Evolutionary conservation across 2,888 invertebrate genomes (phyloP).

Genomic region (Mythimna vitellina): DNA sequence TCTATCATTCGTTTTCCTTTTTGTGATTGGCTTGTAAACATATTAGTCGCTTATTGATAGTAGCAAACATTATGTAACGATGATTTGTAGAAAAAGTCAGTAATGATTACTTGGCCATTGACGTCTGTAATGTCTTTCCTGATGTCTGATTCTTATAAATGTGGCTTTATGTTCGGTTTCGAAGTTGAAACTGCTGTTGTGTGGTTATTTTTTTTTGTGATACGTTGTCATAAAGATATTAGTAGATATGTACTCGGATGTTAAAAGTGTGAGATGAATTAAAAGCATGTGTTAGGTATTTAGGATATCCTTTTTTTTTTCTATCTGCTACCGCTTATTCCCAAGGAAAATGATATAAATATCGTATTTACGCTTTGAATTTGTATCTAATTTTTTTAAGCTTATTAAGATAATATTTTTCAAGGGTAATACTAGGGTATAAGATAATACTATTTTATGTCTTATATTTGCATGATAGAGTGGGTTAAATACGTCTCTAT

Average conservation of each 20-base stretch:
- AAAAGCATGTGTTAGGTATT: no score
- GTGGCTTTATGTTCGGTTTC: neutral
- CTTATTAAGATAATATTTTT: no score
- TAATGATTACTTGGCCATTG: conserved; percentile 33
- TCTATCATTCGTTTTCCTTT: conserved; percentile 75
- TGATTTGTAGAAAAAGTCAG: conserved; percentile 54
- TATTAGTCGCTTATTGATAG: conserved; percentile 51
- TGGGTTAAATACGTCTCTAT: no score
- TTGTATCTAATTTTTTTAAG: no score
- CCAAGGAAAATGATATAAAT: no score
- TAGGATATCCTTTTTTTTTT: no score
- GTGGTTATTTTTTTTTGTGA: neutral
- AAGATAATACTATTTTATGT: no score
- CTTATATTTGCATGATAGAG: no score
- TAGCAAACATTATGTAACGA: conserved; percentile 53
- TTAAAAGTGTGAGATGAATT: neutral
- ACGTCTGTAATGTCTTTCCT: conserved; percentile 43
- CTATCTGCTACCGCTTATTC: no score
- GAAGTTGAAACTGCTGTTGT: conserved; percentile 9
- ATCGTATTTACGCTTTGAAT: no score
- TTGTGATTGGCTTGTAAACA: conserved; percentile 57
- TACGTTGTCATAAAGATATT: neutral
- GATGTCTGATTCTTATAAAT: conserved; percentile 26
- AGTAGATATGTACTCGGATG: neutral
- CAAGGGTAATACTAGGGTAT: no score